phyloP scores from a whole-genome alignment of 2,113 vertebrate species.

The Ophiodon elongatus region DNA sequence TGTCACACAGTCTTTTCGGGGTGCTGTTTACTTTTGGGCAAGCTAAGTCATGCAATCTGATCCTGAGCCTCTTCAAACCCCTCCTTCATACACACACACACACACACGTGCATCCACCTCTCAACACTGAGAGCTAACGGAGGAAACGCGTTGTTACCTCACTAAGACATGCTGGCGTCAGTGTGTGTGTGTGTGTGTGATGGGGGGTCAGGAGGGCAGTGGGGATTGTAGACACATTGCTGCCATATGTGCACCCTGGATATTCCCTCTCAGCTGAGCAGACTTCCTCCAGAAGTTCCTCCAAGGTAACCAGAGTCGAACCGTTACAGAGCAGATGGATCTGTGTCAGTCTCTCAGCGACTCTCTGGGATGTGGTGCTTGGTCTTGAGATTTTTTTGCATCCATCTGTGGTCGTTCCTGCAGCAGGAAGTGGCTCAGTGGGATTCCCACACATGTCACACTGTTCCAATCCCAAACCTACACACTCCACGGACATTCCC shows the following conservation, averaged over 20 bases:
- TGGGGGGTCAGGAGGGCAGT: constrained; percentile 76
- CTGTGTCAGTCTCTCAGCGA: not conserved
- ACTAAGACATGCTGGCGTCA: constrained; percentile 83
- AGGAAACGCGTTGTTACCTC: constrained; percentile 81
- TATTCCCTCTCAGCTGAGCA: constrained; percentile 49
- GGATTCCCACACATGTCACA: constrained; percentile 48
- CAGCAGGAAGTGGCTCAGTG: constrained; percentile 35
- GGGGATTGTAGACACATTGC: constrained; percentile 63
- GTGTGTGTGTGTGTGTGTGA: constrained; percentile 48
- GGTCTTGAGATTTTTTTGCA: too few species aligned
- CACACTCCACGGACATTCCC: too few species aligned
- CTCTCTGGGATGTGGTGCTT: constrained; percentile 3
- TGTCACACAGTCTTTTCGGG: constrained; percentile 23
- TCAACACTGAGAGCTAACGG: constrained; percentile 70
- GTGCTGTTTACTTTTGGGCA: constrained; percentile 75
- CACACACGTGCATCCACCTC: constrained; percentile 52
- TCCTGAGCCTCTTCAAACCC: constrained; percentile 43
- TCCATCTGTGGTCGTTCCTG: constrained; percentile 13
- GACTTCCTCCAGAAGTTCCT: constrained; percentile 59
- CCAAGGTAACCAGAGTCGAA: constrained; percentile 38
- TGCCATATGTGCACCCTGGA: constrained; percentile 69
- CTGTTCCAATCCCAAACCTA: not conserved
- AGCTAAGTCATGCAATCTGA: constrained; percentile 79
- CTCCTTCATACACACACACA: not conserved
- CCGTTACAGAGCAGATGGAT: constrained; percentile 29